A percentile compares a stretch with the other conserved stretches of the same genome.
Conservation (phyloP, 1,140 invertebrate genomes). For the Agrilus planipennis region DNA sequence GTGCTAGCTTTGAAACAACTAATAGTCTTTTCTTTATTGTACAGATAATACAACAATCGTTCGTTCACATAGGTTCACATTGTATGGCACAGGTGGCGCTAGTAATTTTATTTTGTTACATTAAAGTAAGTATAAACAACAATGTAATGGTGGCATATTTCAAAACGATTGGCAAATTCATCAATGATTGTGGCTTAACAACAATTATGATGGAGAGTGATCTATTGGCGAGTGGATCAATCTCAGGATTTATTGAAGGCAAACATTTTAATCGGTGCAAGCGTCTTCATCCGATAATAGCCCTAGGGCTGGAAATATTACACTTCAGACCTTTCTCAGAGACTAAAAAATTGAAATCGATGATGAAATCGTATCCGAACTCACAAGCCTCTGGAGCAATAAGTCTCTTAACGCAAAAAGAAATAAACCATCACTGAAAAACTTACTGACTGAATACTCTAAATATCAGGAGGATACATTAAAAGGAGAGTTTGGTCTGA, state of each 20-base stretch:
- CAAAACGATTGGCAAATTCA: conserved; percentile 36
- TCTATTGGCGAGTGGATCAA: conserved; percentile 34
- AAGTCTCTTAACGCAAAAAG: no score
- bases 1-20: no score
- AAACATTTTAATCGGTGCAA: conserved; percentile 40
- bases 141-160: conserved; percentile 39
- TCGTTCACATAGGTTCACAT: no score
- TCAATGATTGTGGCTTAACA: conserved; percentile 33
- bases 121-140: no score
- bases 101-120: no score
- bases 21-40: no score
- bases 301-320: conserved; percentile 32
- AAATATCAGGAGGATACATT: conserved; percentile 6
- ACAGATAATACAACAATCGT: no score
- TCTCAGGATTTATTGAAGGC: conserved; percentile 33
- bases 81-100: no score
- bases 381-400: no score
- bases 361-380: no score
- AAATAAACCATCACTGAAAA: no score
- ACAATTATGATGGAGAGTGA: conserved; percentile 32
- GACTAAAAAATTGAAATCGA: conserved; percentile 14
- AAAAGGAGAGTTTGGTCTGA: conserved; percentile 16
- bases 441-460: no score
- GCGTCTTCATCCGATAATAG: conserved; percentile 33
- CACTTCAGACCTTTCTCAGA: conserved; percentile 29